These are phyloP conservation scores for Apostichopus leukothele DNA, from an alignment of 53 echinoderm and acorn worm species.

Conservation along the genomic window DNA sequence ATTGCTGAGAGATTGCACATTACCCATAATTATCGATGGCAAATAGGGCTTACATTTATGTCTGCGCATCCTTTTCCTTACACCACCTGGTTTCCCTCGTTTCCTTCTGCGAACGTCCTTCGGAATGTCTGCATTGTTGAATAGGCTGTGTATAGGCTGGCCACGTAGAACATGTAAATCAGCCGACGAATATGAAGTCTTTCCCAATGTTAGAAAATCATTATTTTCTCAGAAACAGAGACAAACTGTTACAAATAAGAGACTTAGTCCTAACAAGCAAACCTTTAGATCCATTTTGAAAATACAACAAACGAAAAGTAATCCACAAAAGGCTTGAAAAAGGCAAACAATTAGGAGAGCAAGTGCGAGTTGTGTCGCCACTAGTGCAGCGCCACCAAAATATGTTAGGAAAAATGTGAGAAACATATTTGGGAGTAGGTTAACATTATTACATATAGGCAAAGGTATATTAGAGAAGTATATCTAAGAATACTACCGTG, in stretches of 20 bases:
- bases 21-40: background rate
- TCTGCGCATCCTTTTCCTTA: background rate
- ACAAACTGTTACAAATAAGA: background rate
- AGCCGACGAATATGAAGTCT: background rate
- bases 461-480: too few relatives aligned
- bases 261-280: background rate
- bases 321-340: background rate
- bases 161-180: constrained; percentile 12
- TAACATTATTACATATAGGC: too few relatives aligned
- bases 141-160: constrained; percentile 3
- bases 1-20: constrained; percentile 15
- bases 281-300: background rate
- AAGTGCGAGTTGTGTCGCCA: constrained; percentile 30
- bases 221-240: constrained; percentile 6
- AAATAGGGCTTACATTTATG: constrained; percentile 17
- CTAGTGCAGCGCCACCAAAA: constrained; percentile 11
- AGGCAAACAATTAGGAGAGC: background rate
- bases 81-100: constrained; percentile 27
- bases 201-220: background rate
- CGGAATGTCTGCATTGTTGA: background rate
- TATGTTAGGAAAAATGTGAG: too few relatives aligned
- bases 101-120: constrained; percentile 12
- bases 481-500: too few relatives aligned
- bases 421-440: too few relatives aligned
- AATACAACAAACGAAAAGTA: background rate